Evolutionary conservation across 2,797 vertebrate species (phyloP).

Genomic region (Tangara arthus): DNA sequence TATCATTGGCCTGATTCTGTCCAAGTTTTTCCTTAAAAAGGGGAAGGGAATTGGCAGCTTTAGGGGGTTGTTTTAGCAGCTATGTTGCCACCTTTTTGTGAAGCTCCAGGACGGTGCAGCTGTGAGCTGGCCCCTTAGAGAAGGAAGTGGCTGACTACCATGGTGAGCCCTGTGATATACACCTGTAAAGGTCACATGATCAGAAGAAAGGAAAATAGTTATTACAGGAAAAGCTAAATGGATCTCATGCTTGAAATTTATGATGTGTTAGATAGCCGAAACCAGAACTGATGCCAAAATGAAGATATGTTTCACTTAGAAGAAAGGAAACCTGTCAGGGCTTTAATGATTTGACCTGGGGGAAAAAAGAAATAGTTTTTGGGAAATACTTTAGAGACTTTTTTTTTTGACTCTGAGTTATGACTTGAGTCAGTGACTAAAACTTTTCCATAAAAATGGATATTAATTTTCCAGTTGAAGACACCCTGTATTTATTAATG

Average conservation of each 20-base stretch:
- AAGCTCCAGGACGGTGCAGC: background rate
- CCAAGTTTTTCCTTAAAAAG: background rate
- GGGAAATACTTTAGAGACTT: background rate
- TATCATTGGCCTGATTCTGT: background rate
- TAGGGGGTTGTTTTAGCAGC: background rate
- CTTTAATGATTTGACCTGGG: background rate
- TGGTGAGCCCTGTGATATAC: background rate
- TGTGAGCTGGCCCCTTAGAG: background rate
- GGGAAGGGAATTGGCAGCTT: background rate
- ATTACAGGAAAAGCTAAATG: constrained; percentile 42
- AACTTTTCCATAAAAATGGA: background rate
- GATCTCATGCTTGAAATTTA: constrained; percentile 23
- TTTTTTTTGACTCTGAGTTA: background rate
- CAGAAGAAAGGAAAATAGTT: background rate
- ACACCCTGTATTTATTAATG: background rate
- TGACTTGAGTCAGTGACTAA: background rate
- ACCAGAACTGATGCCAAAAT: background rate
- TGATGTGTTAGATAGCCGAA: constrained; percentile 2
- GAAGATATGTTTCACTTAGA: constrained; percentile 8
- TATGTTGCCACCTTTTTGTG: background rate
- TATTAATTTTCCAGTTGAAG: background rate
- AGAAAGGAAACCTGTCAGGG: background rate
- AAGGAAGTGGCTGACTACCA: background rate
- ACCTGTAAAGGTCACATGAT: background rate
- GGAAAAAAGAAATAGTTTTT: background rate